These are phyloP conservation scores for Styela plicata DNA, from an alignment of 23 tunicate species.

Conservation along the genomic window DNA sequence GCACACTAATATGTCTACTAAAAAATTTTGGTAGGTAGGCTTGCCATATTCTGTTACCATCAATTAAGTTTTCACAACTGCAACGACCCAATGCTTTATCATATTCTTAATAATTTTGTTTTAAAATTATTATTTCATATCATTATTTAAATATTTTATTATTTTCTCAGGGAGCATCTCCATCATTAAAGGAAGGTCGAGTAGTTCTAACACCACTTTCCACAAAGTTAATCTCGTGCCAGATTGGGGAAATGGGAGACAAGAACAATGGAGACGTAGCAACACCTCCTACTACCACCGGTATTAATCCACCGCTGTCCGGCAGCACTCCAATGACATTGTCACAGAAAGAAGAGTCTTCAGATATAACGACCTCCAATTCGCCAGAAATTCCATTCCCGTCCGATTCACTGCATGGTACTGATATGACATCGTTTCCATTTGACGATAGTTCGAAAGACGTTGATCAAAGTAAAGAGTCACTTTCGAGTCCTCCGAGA, in stretches of 20 bases:
- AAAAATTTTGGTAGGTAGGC: no score
- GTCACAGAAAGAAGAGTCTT: constrained; percentile 2
- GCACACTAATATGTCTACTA: no score
- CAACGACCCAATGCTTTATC: no score
- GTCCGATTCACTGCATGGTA: background rate
- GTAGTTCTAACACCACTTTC: constrained; percentile 18
- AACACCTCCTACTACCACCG: background rate
- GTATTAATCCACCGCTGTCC: constrained; percentile 16
- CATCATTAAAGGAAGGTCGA: background rate
- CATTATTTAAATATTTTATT: no score
- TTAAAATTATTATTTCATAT: no score
- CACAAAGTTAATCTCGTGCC: background rate
- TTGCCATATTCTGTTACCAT: no score
- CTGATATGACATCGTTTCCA: background rate
- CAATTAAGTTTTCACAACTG: no score
- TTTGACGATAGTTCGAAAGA: background rate
- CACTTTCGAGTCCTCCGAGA: background rate
- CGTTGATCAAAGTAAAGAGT: background rate
- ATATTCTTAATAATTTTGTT: no score
- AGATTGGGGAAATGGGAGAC: background rate
- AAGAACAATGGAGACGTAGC: background rate
- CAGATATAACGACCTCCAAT: constrained; percentile 4
- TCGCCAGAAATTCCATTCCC: constrained; percentile 18
- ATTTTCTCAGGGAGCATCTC: background rate
- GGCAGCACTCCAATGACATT: constrained; percentile 22